Evolutionary conservation across 2,113 vertebrate genomes (phyloP), one percentile per base, ranked within the genome.

Genomic region (Phrynocephalus versicolor): DNA sequence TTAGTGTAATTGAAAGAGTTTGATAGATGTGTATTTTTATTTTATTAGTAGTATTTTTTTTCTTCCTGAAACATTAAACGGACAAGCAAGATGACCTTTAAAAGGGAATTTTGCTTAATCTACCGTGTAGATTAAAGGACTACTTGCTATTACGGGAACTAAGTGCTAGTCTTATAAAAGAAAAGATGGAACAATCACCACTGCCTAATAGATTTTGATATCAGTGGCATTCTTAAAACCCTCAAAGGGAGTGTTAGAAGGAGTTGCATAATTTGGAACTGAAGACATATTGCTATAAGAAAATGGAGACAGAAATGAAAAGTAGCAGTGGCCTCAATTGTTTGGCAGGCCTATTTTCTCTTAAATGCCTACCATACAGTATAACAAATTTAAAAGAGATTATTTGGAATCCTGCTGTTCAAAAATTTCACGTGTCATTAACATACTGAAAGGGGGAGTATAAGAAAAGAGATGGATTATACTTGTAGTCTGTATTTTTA

Each of bases 261-360:
- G 75, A 88, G 2, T 88, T 88, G 90, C 90, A 87, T 95, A 95
- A 94, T 91, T 91, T 92, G 88, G 37, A 76, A 64, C 78, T 92
- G 25, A 0, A 79, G 70, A 85, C 90, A 89, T 92, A 90, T 85
- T 83, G 41, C 23, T 83, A 1, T 83, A 90, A 87, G 73, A 91
- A 92, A 88, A 81, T 62, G 8, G 88, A 87, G 51, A 69, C 16
- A 89, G 82, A 88, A 79, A 33, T 6, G 60, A 74, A n/a, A 2
- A 0, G 79, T 84, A 75, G 33, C 83, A 79, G 2, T 83, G 79
- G 27, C 90, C 79, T 88, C 35, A 74, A 2, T 88, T 92, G 69
- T 87, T 73, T 75, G 45, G 80, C 37, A 33, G 62, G 77, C 35
- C 69, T 82, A 7, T 81, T 89, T 94, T 85, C 91, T 70, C 90